Evolutionary conservation across 2,797 vertebrate species (phyloP), one percentile per base, ranked within the genome.

Genomic region (Myiothlypis chrysogaster): DNA sequence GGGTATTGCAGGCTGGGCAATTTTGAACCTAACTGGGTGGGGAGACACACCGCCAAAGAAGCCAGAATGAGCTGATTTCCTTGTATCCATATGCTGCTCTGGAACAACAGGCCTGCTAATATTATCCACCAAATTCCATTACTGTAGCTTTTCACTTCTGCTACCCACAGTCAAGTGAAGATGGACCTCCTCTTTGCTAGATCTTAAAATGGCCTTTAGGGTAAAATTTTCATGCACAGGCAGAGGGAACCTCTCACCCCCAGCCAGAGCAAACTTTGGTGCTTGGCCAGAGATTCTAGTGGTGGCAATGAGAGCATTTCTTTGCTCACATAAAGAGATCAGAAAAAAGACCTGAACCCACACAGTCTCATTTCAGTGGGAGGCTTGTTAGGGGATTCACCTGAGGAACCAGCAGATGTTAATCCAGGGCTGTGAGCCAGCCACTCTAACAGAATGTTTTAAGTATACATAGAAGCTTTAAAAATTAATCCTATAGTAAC

Each of bases 401-500:
- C 55, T 60, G 47, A 94, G 77, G 49, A 93, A 70, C 44, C 52
- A 79, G 70, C 68, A 93, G 78, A 70, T 77, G 46, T 87, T 88
- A 94, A 81, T 28, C 41, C 66, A 83, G 46, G 53, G 82, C 87
- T 92, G 17, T 6, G 19, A 1, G 50, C 65, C 92, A 94, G 56
- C 70, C 49, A 44, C 70, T 71, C 56, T 57, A 70, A 76, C 53
- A 79, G 73, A 93, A 70, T 1, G 2, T 30, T 83, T 56, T 37
- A 87, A 88, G 80, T 66, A 89, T 59, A 93, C 63, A 69, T 61
- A 52, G 71, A 90, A 94, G 44, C 23, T 87, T 94, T 84, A 94
- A 95, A 94, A 94, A 93, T 82, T 77, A 90, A 96, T 91, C 68
- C 77, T 84, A 19, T 19, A 73, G 77, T 64, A 79, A 94, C 83